Base-by-base conservation (phyloP, 2,113 vertebrate genomes). In the Trogon melanurus region DNA sequence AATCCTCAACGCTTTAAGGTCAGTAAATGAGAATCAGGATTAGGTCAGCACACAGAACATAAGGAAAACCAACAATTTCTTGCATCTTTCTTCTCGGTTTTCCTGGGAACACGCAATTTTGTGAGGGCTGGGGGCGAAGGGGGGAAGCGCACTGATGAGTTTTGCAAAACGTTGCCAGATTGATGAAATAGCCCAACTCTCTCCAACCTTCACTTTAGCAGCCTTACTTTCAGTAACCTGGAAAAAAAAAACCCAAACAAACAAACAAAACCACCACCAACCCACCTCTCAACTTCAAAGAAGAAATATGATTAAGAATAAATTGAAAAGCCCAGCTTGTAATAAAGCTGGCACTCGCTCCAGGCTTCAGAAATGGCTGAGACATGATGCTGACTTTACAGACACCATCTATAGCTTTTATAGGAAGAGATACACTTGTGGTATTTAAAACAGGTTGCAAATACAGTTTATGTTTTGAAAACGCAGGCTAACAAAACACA, bases 261-360 rank as follows among this genome's bases (percentile, higher is more conserved):
- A 23, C 74, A 2, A 23, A 64, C 36, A 60, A 19, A 70, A 88
- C 13, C 88, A 79, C 80, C 41, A 41, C 41, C 41, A 41, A 41
- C 41, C 41, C 41, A 84, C 22, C 14, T 48, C 66, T 85, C 89
- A 75, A 36, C 36, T 36, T 36, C 7, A 92, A 83, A 93, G 51
- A 92, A 95, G 87, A 98, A 98, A 97, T 98, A 98, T 96, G 97
- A 98, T 94, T 94, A 97, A 98, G 97, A 99, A 95, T 93, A 95
- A 95, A 96, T 90, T 93, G 91, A 93, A 94, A 96, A 98, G 97
- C 98, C 97, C 97, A 97, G 97, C 97, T 97, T 98, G 98, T 98
- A 98, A 99, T 98, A 98, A 99, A 99, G 98, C 98, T 98, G 98
- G 98, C 98, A 98, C 98, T 98, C 98, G 98, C 98, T 98, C 96